phyloP scores from a whole-genome alignment of 2,888 invertebrate species.

The Rhamphomyia laevipes region DNA sequence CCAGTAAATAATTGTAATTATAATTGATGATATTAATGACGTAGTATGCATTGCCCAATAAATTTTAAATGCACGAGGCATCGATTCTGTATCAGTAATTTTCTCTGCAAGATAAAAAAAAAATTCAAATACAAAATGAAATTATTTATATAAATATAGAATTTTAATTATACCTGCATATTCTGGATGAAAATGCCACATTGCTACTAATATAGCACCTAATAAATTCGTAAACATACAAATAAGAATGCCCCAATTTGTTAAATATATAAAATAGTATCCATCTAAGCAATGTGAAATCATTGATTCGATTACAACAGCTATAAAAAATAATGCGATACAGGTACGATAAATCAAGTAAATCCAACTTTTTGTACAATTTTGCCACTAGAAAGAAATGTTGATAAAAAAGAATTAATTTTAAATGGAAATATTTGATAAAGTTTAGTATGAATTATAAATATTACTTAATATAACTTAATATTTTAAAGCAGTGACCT shows the following conservation, averaged over 20 bases:
- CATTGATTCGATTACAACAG: conserved; percentile 30
- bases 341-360: conserved; percentile 34
- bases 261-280: conserved; percentile 34
- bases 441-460: no score
- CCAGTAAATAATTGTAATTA: conserved; percentile 68
- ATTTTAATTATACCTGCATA: conserved; percentile 27
- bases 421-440: neutral
- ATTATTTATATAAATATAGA: neutral
- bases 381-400: conserved; percentile 32
- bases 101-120: conserved; percentile 22
- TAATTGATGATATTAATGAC: conserved; percentile 52
- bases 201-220: conserved; percentile 30
- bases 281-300: conserved; percentile 18
- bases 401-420: conserved; percentile 3
- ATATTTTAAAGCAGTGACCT: no score
- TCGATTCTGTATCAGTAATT: conserved; percentile 26
- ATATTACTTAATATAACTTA: no score
- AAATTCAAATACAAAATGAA: neutral
- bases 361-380: conserved; percentile 28
- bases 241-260: conserved; percentile 35
- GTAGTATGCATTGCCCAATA: conserved; percentile 63
- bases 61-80: conserved; percentile 36
- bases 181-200: conserved; percentile 35
- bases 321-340: conserved; percentile 31
- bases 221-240: conserved; percentile 32